These are phyloP conservation scores for Siphlonurus alternatus DNA, from an alignment of 2,888 invertebrate species.

Conservation along the genomic window DNA sequence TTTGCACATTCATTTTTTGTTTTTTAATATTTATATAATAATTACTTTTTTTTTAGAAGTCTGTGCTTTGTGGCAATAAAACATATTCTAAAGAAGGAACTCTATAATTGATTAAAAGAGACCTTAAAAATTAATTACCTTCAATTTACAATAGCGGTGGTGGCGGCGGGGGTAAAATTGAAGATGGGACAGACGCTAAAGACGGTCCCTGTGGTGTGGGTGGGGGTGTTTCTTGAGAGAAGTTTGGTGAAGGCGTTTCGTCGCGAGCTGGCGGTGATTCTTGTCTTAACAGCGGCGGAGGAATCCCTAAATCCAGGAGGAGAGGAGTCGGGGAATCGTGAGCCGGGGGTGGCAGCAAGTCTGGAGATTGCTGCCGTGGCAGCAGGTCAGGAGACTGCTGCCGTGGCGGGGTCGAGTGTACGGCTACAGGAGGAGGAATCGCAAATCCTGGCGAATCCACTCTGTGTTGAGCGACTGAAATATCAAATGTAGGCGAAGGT, in stretches of 20 bases:
- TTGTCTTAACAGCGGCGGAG: not conserved
- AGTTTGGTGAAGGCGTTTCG: not conserved
- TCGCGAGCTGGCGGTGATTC: not conserved
- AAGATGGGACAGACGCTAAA: not conserved
- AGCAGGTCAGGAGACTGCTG: constrained; percentile 1
- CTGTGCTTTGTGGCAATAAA: not conserved
- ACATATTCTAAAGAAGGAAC: not conserved
- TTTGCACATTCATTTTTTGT: not conserved
- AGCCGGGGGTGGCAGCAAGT: not conserved
- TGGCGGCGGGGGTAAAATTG: not conserved
- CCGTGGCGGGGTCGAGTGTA: not conserved
- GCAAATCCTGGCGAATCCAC: not conserved
- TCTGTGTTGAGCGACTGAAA: not conserved
- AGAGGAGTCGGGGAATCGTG: not conserved
- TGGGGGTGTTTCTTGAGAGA: not conserved
- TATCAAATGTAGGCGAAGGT: not conserved
- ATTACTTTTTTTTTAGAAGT: not conserved
- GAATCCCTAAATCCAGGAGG: not conserved
- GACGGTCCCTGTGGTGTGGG: not conserved
- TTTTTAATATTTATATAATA: not conserved
- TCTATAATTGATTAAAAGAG: not conserved
- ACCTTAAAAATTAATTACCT: not conserved
- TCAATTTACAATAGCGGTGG: not conserved
- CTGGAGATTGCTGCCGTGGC: not conserved
- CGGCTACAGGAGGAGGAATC: not conserved